Evolutionary conservation across 64 coral and sea anemone genomes (phyloP).

Genomic region (Actinia equina): DNA sequence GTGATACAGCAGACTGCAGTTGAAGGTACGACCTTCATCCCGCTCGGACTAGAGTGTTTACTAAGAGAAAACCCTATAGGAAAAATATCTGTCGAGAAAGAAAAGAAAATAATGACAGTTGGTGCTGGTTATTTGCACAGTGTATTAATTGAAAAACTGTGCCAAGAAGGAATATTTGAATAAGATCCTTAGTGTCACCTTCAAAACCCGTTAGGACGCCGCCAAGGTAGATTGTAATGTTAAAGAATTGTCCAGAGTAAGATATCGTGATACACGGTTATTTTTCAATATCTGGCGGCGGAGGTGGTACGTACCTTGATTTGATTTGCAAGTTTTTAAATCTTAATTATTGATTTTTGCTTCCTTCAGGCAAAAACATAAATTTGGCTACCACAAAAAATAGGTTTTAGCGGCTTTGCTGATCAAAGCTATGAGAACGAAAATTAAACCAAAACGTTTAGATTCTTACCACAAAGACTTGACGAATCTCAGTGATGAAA

Average conservation of each 20-base stretch:
- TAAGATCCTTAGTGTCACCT: not conserved
- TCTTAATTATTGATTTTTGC: not conserved
- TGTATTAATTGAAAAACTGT: not conserved
- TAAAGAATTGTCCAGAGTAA: not conserved
- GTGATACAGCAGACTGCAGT: not conserved
- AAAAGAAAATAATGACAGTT: not conserved
- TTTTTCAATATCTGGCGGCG: not conserved
- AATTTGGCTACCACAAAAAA: not conserved
- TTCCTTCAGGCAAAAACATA: not conserved
- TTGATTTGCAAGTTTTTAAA: not conserved
- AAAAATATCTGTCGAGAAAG: not conserved
- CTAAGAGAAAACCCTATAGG: not conserved
- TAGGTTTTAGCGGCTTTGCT: not conserved
- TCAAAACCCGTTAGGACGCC: not conserved
- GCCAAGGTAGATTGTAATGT: not conserved
- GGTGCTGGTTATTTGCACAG: constrained; percentile 7
- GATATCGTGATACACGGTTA: not conserved
- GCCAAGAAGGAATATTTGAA: not conserved
- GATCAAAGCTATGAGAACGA: not conserved
- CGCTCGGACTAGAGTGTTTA: not conserved
- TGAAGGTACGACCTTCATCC: not conserved
- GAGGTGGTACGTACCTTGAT: not conserved
- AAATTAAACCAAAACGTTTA: not conserved
- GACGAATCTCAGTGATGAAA: not conserved
- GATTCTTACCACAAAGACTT: not conserved